These are phyloP conservation scores for Conus canariensis DNA, from an alignment of 2,888 invertebrate genomes.

Conservation along the genomic window DNA sequence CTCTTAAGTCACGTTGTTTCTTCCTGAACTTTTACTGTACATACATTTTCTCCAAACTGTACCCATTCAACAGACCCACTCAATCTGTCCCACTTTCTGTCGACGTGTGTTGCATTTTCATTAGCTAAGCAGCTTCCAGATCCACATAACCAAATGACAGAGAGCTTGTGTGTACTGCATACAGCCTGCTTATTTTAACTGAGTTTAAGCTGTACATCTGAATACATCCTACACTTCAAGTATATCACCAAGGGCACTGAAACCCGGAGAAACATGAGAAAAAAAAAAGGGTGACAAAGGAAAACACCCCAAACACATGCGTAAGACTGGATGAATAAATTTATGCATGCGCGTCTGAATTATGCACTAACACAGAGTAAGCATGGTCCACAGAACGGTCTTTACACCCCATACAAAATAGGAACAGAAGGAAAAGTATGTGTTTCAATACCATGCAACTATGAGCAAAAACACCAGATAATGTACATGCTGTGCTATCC, in stretches of 20 bases:
- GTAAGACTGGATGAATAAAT: not conserved
- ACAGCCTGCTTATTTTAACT: not conserved
- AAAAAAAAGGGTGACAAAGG: not conserved
- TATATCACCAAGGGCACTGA: too few species aligned
- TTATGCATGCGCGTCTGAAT: slow-evolving; percentile 1
- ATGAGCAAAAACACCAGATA: too few species aligned
- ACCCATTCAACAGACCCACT: not conserved
- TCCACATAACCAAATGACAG: not conserved
- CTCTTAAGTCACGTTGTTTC: too few species aligned
- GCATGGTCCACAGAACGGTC: not conserved
- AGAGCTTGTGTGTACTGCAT: too few species aligned
- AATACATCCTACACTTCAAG: too few species aligned
- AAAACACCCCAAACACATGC: slow-evolving; percentile 6
- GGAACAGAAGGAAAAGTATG: not conserved
- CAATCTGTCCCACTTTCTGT: not conserved
- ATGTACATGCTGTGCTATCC: too few species aligned
- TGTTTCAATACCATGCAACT: slow-evolving; percentile 7
- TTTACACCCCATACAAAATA: not conserved
- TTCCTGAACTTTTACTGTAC: too few species aligned
- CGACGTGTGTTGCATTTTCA: not conserved
- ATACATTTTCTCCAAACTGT: too few species aligned
- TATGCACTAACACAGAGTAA: not conserved
- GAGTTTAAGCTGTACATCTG: not conserved
- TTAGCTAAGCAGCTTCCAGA: slow-evolving; percentile 6
- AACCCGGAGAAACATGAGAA: not conserved